Percentiles rank a stretch among this genome's conserved stretches.
phyloP scores from a whole-genome alignment of 2,113 vertebrate species.

The Cinclus cinclus region DNA sequence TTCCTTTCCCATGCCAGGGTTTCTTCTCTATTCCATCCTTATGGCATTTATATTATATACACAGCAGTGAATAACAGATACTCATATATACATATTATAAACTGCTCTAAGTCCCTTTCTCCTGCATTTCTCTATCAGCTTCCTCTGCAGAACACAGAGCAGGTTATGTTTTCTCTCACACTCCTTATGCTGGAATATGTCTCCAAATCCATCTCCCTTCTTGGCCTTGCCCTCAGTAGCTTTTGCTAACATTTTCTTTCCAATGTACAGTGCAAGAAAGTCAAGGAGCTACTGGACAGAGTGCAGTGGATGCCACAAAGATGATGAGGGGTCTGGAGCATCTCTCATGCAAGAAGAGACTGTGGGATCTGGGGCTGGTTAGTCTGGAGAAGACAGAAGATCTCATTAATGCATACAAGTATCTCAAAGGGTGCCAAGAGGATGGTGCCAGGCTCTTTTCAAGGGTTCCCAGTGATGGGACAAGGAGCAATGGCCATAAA shows the following conservation, averaged over 20 bases:
- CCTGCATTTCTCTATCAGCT: not conserved
- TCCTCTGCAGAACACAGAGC: not conserved
- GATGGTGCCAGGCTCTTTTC: not conserved
- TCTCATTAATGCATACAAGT: not conserved
- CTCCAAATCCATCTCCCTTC: not conserved
- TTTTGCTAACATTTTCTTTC: not conserved
- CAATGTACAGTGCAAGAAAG: not conserved
- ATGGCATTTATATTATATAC: not conserved
- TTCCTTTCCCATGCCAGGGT: not conserved
- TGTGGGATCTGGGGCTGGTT: not conserved
- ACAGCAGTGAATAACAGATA: not conserved
- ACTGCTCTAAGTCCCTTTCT: not conserved
- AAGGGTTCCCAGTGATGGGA: not conserved
- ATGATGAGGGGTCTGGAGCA: not conserved
- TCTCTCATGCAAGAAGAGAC: not conserved
- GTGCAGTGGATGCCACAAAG: not conserved
- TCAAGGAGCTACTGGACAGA: not conserved
- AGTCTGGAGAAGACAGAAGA: not conserved
- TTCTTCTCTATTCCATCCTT: not conserved
- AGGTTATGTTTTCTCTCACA: not conserved
- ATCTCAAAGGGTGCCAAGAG: not conserved
- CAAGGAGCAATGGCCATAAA: not conserved
- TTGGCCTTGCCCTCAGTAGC: not conserved
- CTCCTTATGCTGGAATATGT: not conserved
- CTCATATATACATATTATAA: too few relatives aligned